A percentile compares a stretch with the other conserved stretches of the same genome.
phyloP scores from a whole-genome alignment of 1,140 invertebrate genomes.

The Meloidogyne floridensis region DNA sequence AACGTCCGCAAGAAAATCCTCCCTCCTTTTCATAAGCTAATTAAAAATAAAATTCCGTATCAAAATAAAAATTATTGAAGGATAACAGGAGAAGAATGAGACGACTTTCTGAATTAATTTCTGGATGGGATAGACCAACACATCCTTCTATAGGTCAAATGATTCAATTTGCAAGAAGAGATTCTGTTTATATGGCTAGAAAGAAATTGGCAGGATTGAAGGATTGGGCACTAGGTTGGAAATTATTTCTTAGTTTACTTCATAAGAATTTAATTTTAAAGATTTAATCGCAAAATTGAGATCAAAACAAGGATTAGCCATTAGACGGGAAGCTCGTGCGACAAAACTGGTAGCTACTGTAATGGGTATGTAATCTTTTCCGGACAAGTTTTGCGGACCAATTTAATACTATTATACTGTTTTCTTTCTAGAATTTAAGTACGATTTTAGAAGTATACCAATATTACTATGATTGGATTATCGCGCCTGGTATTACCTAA shows the following conservation, averaged over 20 bases:
- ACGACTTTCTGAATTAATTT: constrained; percentile 63
- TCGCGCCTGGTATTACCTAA: no score
- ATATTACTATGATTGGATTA: no score
- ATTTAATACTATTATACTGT: no score
- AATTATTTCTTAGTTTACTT: not conserved
- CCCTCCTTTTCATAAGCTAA: not conserved
- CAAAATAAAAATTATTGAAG: not conserved
- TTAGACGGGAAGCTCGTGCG: constrained; percentile 60
- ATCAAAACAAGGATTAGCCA: constrained; percentile 66
- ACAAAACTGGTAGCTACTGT: constrained; percentile 65
- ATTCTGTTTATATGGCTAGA: constrained; percentile 63
- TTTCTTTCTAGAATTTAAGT: no score
- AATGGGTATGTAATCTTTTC: constrained; percentile 53
- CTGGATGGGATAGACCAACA: constrained; percentile 61
- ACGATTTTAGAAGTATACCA: no score
- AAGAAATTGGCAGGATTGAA: constrained; percentile 64
- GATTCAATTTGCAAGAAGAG: constrained; percentile 61
- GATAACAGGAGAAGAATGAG: constrained; percentile 52
- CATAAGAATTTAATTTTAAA: not conserved
- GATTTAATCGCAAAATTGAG: constrained; percentile 64
- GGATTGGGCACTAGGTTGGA: constrained; percentile 61
- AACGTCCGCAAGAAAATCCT: not conserved
- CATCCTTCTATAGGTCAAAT: constrained; percentile 61
- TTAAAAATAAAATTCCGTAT: not conserved
- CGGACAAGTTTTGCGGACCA: not conserved